Conservation (phyloP, 2,888 invertebrate genomes). For the Tipula helvola region DNA sequence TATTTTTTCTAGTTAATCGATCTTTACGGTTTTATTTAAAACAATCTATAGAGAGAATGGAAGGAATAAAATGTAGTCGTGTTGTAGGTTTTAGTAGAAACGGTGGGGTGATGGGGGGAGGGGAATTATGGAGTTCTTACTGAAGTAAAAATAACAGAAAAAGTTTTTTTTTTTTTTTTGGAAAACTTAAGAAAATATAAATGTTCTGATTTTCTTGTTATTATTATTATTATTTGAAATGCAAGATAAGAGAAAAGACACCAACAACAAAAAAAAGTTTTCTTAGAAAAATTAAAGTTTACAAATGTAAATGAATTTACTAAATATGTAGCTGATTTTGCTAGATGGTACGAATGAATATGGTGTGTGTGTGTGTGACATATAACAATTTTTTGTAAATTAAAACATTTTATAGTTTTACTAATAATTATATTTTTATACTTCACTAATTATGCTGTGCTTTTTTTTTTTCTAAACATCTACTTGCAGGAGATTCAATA, state of each 20-base stretch:
- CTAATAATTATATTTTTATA: neutral
- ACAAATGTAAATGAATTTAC: neutral
- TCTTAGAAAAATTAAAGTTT: neutral
- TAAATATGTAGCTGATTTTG: neutral
- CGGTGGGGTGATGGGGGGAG: neutral
- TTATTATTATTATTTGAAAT: neutral
- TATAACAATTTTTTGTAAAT: too few species aligned
- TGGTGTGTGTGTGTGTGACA: neutral
- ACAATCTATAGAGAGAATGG: neutral
- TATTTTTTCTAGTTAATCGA: neutral
- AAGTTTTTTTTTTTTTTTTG: neutral
- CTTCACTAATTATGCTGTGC: neutral
- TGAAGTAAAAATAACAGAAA: neutral
- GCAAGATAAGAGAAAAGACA: neutral
- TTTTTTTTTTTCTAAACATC: neutral
- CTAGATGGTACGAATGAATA: neutral
- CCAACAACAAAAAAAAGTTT: neutral
- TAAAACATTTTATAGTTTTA: neutral
- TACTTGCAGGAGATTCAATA: conserved; percentile 68
- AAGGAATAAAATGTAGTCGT: too few species aligned
- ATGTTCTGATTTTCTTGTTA: neutral
- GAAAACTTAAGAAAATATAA: neutral
- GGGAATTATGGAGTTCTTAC: neutral
- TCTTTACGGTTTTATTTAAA: neutral
- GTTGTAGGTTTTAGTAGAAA: too few species aligned